Evolutionary conservation across 2,888 invertebrate genomes (phyloP).

Genomic region (Galeruca laticollis): DNA sequence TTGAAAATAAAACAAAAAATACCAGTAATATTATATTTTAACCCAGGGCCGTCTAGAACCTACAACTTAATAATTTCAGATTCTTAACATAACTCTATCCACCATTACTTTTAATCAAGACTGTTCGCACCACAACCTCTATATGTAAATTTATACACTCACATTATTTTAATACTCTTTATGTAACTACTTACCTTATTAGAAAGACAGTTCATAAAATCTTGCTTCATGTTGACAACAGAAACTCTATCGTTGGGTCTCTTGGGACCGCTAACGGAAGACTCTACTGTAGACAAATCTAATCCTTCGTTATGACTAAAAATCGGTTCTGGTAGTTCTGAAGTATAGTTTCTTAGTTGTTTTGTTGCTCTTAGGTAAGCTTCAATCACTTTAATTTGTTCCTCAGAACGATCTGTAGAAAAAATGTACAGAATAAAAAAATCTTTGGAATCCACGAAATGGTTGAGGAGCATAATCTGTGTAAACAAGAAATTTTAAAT

Average conservation of each 20-base stretch:
- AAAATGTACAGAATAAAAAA: constrained; percentile 48
- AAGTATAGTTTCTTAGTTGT: constrained; percentile 86
- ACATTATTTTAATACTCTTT: no score
- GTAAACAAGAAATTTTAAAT: no score
- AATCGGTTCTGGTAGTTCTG: constrained; percentile 82
- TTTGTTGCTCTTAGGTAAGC: constrained; percentile 84
- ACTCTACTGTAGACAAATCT: constrained; percentile 89
- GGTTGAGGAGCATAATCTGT: no score
- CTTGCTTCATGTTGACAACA: constrained; percentile 89
- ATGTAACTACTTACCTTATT: constrained; percentile 91
- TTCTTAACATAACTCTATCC: no score
- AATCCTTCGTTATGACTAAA: constrained; percentile 88
- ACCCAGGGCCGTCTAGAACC: no score
- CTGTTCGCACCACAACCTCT: no score
- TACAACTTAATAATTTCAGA: no score
- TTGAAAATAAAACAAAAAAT: no score
- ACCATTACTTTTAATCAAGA: no score
- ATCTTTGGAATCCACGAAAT: not conserved
- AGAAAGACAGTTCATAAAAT: constrained; percentile 86
- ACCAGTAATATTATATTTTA: no score
- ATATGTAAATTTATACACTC: no score
- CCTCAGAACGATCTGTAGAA: constrained; percentile 79
- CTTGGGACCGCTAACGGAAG: constrained; percentile 97
- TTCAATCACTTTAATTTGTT: constrained; percentile 83
- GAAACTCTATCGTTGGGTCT: constrained; percentile 96